phyloP scores from a whole-genome alignment of 1,140 invertebrate genomes.

The Nomia melanderi region DNA sequence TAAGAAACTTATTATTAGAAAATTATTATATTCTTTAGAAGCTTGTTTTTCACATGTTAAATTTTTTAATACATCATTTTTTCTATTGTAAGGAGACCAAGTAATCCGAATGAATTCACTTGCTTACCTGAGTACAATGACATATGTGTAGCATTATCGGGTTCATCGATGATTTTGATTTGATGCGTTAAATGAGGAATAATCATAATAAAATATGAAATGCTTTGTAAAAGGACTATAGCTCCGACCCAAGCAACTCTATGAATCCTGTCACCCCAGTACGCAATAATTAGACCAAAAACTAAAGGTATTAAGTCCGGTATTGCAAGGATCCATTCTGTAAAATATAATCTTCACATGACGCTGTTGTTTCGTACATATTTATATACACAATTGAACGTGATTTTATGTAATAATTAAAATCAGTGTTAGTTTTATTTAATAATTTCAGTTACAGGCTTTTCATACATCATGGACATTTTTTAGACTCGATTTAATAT shows the following conservation, averaged over 20 bases:
- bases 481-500: too few relatives aligned
- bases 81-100: neutral
- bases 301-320: slow-evolving; percentile 82
- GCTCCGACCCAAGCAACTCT: slow-evolving; percentile 83
- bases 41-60: too few relatives aligned
- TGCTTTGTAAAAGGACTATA: slow-evolving; percentile 82
- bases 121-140: slow-evolving; percentile 72
- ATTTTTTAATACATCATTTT: too few relatives aligned
- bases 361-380: too few relatives aligned
- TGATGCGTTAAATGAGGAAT: slow-evolving; percentile 82
- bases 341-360: slow-evolving; percentile 22
- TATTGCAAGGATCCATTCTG: slow-evolving; percentile 83
- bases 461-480: too few relatives aligned
- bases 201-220: slow-evolving; percentile 80
- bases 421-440: too few relatives aligned
- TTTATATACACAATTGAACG: too few relatives aligned
- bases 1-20: too few relatives aligned
- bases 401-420: too few relatives aligned
- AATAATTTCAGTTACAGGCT: too few relatives aligned
- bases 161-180: slow-evolving; percentile 68
- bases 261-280: slow-evolving; percentile 84
- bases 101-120: neutral
- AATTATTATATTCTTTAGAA: too few relatives aligned
- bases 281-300: slow-evolving; percentile 81
- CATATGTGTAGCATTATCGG: slow-evolving; percentile 71